Evolutionary conservation across 92 coral and sea anemone genomes (phyloP).

Genomic region (Bergia puertoricense): DNA sequence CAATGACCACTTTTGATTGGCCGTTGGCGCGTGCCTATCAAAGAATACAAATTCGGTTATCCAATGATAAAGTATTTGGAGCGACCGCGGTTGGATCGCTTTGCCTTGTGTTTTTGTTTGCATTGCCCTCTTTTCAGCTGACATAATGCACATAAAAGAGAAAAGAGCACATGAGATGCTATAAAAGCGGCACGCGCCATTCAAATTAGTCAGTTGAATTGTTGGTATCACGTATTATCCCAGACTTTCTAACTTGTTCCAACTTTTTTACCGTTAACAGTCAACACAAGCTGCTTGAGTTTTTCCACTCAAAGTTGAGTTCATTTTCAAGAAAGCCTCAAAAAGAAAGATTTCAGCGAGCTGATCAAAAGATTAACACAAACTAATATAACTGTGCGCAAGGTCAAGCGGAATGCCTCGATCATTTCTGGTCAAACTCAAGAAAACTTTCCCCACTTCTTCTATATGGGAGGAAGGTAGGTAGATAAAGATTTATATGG

Average conservation of each 20-base stretch:
- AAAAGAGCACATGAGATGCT: slow-evolving; percentile 98
- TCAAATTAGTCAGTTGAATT: slow-evolving; percentile 88
- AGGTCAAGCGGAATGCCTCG: slow-evolving; percentile 89
- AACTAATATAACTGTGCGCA: slow-evolving; percentile 59
- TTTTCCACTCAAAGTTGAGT: slow-evolving; percentile 25
- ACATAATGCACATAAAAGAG: slow-evolving; percentile 89
- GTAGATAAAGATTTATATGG: slow-evolving; percentile 13
- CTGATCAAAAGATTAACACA: slow-evolving; percentile 61
- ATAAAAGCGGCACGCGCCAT: slow-evolving; percentile 99
- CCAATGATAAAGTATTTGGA: slow-evolving; percentile 66
- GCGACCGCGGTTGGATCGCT: slow-evolving; percentile 87
- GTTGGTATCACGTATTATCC: slow-evolving; percentile 47
- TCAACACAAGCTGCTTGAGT: slow-evolving; percentile 28
- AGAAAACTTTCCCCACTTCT: slow-evolving; percentile 67
- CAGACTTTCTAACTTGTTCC: slow-evolving; percentile 34
- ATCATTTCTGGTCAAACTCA: slow-evolving; percentile 95
- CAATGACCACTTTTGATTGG: slow-evolving; percentile 62
- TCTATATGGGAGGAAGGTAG: slow-evolving; percentile 81
- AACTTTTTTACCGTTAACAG: slow-evolving; percentile 20
- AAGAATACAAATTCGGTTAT: slow-evolving; percentile 48
- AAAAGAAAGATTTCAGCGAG: slow-evolving; percentile 24
- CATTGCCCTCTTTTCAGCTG: slow-evolving; percentile 99
- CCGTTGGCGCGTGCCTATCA: slow-evolving; percentile 52
- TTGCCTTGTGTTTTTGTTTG: slow-evolving; percentile 94
- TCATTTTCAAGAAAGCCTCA: slow-evolving; percentile 15